Evolutionary conservation across 2,797 vertebrate genomes (phyloP).

Genomic region (Onychomys leucogaster): DNA sequence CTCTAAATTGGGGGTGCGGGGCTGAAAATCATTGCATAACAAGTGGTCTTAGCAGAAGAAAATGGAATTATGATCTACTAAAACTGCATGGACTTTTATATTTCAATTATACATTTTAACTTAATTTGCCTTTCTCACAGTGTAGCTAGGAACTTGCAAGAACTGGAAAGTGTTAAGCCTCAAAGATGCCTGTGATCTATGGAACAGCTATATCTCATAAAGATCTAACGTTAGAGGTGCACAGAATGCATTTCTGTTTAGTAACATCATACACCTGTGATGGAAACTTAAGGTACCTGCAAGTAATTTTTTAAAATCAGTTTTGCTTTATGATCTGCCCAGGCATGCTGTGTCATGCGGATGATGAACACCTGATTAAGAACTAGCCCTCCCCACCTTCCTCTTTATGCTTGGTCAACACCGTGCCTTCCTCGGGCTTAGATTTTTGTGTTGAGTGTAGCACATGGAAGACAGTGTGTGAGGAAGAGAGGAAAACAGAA

Average conservation of each 20-base stretch:
- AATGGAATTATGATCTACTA: background rate
- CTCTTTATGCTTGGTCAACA: slow-evolving; percentile 38
- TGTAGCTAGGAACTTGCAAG: slow-evolving; percentile 15
- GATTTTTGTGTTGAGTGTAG: slow-evolving; percentile 28
- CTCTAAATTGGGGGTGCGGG: background rate
- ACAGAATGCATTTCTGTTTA: slow-evolving; percentile 17
- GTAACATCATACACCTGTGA: background rate
- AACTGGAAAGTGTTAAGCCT: slow-evolving; percentile 29
- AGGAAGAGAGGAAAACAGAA: background rate
- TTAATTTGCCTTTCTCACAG: background rate
- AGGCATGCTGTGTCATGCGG: background rate
- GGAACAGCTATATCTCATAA: background rate
- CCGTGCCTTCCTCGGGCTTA: background rate
- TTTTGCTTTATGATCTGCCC: slow-evolving; percentile 26
- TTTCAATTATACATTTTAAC: background rate
- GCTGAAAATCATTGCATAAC: background rate
- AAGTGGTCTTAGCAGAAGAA: slow-evolving; percentile 11
- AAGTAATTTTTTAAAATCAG: background rate
- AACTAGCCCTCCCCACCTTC: background rate
- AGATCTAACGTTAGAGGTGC: background rate
- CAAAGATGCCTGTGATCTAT: background rate
- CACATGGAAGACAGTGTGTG: background rate
- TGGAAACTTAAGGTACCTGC: slow-evolving; percentile 27
- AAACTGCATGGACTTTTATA: background rate
- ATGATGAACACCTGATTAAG: background rate